Base-by-base conservation (phyloP, 1,140 invertebrate species). In the Andricus grossulariae region DNA sequence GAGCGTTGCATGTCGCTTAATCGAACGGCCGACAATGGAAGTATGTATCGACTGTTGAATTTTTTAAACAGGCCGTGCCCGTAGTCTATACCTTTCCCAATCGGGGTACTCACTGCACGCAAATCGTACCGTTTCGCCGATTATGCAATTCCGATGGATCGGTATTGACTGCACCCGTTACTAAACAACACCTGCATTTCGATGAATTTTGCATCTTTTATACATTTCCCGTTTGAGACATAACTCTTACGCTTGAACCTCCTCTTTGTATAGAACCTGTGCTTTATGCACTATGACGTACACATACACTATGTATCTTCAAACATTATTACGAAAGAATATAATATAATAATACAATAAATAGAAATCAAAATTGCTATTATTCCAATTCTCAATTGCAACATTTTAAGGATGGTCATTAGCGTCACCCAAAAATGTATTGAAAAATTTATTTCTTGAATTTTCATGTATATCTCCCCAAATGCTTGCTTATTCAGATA, bases 131-230 rank as follows among this genome's bases (percentile, higher is more conserved):
- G 75, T 83, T 79, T 79, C 75, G 77, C 79, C 79, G 77, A 83
- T 83, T 83, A 80, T 77, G 82, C 79, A 84, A 84, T 80, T 80
- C 77, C 77, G 80, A 80, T 52, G 78, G 80, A 77, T 76, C 75
- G 76, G 77, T 79, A 81, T 73, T 54, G 52, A 55, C 54, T 55
- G 8, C 21, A 55, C 13, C 18, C n/a, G 8, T 19, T 19, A 55
- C 66, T 57, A 74, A 45, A 19, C n/a, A 19, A 19, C 5, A 2
- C 21, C 54, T 19, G 54, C 19, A 55, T 12, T 55, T 55, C 54
- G n/a, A 19, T 21, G 18, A 55, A 55, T 55, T 55, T 55, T 55
- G 10, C 19, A 55, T 55, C 18, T 55, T 55, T 55, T 11, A 55
- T 55, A 13, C 54, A 55, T 55, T 55, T 55, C 11, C 52, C 11